A percentile compares a stretch with the other conserved stretches of the same genome.
Evolutionary conservation across 2,113 vertebrate species (phyloP).

Genomic region (Dolichallabes microphthalmus): DNA sequence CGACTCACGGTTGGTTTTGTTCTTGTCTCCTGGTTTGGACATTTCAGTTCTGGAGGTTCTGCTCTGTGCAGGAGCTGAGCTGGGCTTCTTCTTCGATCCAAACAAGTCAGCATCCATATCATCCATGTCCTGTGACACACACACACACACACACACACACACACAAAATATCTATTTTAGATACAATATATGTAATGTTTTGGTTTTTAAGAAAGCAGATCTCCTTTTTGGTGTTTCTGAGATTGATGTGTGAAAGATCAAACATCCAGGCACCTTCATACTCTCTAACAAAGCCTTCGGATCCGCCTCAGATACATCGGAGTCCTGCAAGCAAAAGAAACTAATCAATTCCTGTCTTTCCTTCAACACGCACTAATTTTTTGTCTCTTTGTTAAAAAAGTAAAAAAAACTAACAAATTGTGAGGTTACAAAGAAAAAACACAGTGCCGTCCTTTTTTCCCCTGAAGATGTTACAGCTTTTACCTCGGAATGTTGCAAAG

Average conservation of each 20-base stretch:
- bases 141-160: background rate
- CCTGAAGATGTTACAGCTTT: background rate
- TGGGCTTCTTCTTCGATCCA: constrained; percentile 67
- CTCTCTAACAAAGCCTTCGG: constrained; percentile 70
- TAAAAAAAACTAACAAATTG: background rate
- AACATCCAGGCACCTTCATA: constrained; percentile 69
- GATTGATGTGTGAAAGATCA: background rate
- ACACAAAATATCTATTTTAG: background rate
- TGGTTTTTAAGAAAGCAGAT: background rate
- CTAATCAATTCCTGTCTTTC: background rate
- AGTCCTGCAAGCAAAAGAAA: constrained; percentile 44
- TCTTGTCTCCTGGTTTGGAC: constrained; percentile 28
- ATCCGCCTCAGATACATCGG: constrained; percentile 68
- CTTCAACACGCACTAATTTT: background rate
- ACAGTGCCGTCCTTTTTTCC: background rate
- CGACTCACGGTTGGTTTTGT: constrained; percentile 50
- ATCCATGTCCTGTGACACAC: constrained; percentile 74
- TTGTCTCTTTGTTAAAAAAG: background rate
- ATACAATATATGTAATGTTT: background rate
- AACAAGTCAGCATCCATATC: constrained; percentile 83
- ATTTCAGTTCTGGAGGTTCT: constrained; percentile 57
- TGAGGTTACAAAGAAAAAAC: background rate
- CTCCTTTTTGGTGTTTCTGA: background rate
- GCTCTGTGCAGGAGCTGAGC: constrained; percentile 60
- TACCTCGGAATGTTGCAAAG: background rate